Evolutionary conservation across 2,888 invertebrate genomes (phyloP).

Genomic region (Neoitamus cyanurus): DNA sequence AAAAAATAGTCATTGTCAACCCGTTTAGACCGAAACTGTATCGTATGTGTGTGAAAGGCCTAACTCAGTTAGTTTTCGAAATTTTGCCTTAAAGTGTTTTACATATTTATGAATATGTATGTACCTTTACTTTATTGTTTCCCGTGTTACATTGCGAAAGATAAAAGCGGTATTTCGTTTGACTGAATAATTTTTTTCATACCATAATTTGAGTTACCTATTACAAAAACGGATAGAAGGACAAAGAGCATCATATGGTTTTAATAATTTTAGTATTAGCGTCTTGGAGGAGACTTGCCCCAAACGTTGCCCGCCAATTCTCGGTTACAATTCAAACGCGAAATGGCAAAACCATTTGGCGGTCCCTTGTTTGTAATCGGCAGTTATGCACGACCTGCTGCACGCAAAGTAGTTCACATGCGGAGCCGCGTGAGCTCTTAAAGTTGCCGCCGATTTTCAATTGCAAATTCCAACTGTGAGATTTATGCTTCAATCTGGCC

Average conservation of each 20-base stretch:
- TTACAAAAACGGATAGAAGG: not conserved
- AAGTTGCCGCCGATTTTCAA: constrained; percentile 33
- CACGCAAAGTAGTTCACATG: constrained; percentile 25
- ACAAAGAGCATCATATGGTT: not conserved
- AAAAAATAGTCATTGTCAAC: no score
- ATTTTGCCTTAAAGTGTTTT: no score
- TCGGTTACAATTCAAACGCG: not conserved
- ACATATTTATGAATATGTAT: no score
- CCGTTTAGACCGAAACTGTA: no score
- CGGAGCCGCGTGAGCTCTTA: not conserved
- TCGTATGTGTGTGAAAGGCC: no score
- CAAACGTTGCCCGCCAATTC: not conserved
- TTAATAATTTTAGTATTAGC: not conserved
- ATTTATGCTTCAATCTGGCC: constrained; percentile 41
- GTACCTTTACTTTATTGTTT: no score
- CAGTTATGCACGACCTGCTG: not conserved
- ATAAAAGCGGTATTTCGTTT: no score
- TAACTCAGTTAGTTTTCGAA: no score
- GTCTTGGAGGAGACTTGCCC: not conserved
- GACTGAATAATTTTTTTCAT: no score
- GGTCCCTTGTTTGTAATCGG: not conserved
- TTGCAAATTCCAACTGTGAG: constrained; percentile 46
- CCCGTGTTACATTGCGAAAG: no score
- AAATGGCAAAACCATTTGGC: not conserved
- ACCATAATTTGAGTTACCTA: no score